Percentiles rank a stretch among this genome's conserved stretches.
Evolutionary conservation across 92 coral and sea anemone genomes (phyloP).

Genomic region (Isaurus tuberculatus): DNA sequence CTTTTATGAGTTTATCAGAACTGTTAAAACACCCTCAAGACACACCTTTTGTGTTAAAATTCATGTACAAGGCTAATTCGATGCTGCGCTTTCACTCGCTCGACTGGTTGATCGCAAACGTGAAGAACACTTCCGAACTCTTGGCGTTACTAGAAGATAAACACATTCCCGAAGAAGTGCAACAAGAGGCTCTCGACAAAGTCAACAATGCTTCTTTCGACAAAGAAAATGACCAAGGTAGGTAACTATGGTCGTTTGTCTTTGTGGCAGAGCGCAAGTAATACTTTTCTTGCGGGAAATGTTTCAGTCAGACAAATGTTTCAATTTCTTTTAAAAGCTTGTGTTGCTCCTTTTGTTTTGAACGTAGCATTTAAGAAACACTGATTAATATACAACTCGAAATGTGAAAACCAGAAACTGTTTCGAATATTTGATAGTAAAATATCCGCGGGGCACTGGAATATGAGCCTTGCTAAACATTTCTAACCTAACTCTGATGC

Average conservation of each 20-base stretch:
- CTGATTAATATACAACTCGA: slow-evolving; percentile 1
- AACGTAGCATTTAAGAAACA: neutral
- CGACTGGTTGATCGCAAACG: slow-evolving; percentile 96
- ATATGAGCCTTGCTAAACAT: neutral
- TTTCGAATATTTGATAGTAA: neutral
- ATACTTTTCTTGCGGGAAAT: neutral
- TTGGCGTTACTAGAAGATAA: slow-evolving; percentile 80
- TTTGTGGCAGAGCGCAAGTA: neutral
- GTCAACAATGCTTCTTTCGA: slow-evolving; percentile 71
- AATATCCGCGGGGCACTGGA: slow-evolving; percentile 7
- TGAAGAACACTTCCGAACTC: slow-evolving; percentile 83
- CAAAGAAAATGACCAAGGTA: slow-evolving; percentile 40
- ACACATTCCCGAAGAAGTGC: slow-evolving; percentile 90
- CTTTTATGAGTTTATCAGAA: slow-evolving; percentile 93
- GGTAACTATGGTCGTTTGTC: neutral
- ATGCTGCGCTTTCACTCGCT: slow-evolving; percentile 92
- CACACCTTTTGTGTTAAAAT: slow-evolving; percentile 89
- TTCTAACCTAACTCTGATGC: neutral
- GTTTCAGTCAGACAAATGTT: neutral
- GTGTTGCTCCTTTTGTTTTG: neutral
- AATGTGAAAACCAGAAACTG: neutral
- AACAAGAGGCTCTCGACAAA: slow-evolving; percentile 90
- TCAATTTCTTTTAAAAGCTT: neutral
- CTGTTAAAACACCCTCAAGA: slow-evolving; percentile 91
- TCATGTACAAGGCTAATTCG: slow-evolving; percentile 91